These are phyloP conservation scores for Microcaecilia unicolor DNA, from an alignment of 2,797 vertebrate genomes.

Conservation along the genomic window DNA sequence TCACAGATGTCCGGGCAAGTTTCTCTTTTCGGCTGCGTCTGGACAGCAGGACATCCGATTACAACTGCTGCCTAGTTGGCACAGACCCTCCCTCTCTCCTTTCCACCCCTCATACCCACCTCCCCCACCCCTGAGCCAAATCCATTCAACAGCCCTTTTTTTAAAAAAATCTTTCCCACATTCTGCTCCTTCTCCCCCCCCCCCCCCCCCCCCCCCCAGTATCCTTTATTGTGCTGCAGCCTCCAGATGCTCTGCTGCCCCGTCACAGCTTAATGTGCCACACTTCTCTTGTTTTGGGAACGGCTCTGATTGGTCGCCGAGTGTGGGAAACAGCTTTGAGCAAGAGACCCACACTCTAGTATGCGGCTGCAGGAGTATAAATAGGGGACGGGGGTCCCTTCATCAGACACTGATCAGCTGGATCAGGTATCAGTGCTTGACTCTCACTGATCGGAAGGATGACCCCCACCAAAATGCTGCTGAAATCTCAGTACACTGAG, in stretches of 20 bases:
- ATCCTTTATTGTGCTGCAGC: background rate
- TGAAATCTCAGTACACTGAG: slow-evolving; percentile 22
- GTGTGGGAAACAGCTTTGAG: slow-evolving; percentile 82
- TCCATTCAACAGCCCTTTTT: too few species aligned
- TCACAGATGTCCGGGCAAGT: too few species aligned
- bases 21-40: too few species aligned
- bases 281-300: slow-evolving; percentile 46
- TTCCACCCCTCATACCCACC: too few species aligned
- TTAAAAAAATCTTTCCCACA: slow-evolving; percentile 2
- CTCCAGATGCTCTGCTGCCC: slow-evolving; percentile 10
- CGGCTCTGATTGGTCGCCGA: slow-evolving; percentile 61
- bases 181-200: too few species aligned
- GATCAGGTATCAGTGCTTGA: background rate
- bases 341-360: slow-evolving; percentile 75
- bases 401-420: background rate
- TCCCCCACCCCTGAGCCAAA: too few species aligned
- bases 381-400: slow-evolving; percentile 41
- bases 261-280: slow-evolving; percentile 22
- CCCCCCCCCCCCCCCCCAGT: too few species aligned
- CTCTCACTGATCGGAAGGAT: slow-evolving; percentile 7
- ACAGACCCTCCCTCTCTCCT: too few species aligned
- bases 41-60: too few species aligned
- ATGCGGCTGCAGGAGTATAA: slow-evolving; percentile 70
- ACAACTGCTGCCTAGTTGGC: too few species aligned
- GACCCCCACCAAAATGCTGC: slow-evolving; percentile 13